phyloP scores from a whole-genome alignment of 2,113 vertebrate genomes.

The Alosa alosa region DNA sequence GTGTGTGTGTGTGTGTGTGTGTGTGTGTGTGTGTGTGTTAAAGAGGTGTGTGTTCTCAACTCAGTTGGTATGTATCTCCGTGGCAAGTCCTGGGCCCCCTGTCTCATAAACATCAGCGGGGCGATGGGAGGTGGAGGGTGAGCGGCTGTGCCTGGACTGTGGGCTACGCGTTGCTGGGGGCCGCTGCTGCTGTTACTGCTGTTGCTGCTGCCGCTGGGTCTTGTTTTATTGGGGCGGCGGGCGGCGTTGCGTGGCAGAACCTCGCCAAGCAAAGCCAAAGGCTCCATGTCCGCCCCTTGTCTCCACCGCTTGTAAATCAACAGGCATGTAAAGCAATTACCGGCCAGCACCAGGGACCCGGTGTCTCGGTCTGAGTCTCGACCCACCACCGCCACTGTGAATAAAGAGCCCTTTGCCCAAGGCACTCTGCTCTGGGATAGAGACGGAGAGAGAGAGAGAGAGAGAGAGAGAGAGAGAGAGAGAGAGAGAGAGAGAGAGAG shows the following conservation, averaged over 20 bases:
- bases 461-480: background rate
- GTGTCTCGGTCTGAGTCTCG: background rate
- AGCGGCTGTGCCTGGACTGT: background rate
- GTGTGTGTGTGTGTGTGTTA: background rate
- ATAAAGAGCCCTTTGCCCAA: background rate
- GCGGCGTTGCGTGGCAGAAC: constrained; percentile 7
- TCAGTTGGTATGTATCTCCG: constrained; percentile 5
- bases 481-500: background rate
- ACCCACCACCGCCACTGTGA: background rate
- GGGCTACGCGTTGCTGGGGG: background rate
- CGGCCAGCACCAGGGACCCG: background rate
- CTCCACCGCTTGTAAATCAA: constrained; percentile 23
- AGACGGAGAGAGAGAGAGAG: background rate
- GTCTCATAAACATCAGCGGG: background rate
- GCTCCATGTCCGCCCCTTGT: background rate
- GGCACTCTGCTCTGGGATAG: constrained; percentile 1
- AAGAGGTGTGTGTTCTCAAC: background rate
- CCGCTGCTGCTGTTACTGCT: background rate
- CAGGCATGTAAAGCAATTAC: constrained; percentile 36
- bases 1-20: background rate
- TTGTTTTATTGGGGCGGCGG: constrained; percentile 11
- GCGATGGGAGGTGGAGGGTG: background rate
- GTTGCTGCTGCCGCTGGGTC: background rate
- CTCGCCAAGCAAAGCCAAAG: background rate
- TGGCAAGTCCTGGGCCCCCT: background rate